A percentile compares a stretch with the other conserved stretches of the same genome.
Conservation (phyloP, 2,113 vertebrate species). For the Motacilla alba region DNA sequence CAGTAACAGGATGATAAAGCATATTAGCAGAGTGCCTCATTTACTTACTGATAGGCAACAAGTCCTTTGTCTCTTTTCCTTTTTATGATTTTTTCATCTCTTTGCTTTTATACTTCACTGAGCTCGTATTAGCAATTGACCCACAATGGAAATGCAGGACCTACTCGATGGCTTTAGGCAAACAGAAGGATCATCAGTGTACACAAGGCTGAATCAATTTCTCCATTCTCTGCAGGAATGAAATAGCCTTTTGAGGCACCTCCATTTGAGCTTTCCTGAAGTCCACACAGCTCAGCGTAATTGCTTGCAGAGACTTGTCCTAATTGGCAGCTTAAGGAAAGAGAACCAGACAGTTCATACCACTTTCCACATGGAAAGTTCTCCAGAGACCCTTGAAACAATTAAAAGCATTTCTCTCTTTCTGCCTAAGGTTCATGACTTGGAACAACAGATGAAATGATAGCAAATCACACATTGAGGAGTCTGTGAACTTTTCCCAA, state of each 20-base stretch:
- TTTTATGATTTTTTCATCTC: conserved; percentile 6
- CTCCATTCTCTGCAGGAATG: neutral
- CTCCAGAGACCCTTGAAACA: neutral
- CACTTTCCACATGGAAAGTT: conserved; percentile 6
- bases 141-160: neutral
- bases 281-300: neutral
- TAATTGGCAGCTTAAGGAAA: conserved; percentile 43
- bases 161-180: neutral
- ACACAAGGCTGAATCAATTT: neutral
- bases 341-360: neutral
- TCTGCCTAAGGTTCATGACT: conserved; percentile 15
- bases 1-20: conserved; percentile 40
- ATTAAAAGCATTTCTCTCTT: conserved; percentile 46
- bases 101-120: neutral
- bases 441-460: conserved; percentile 23
- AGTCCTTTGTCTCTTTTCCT: conserved; percentile 7
- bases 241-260: conserved; percentile 22
- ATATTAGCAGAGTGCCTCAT: conserved; percentile 32
- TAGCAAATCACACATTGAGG: neutral
- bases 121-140: conserved; percentile 14
- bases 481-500: neutral
- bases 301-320: conserved; percentile 29
- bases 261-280: neutral
- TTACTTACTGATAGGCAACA: conserved; percentile 23
- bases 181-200: neutral